Evolutionary conservation across 2,113 vertebrate species (phyloP), one percentile per base, ranked within the genome.

Genomic region (Tamias sibiricus): DNA sequence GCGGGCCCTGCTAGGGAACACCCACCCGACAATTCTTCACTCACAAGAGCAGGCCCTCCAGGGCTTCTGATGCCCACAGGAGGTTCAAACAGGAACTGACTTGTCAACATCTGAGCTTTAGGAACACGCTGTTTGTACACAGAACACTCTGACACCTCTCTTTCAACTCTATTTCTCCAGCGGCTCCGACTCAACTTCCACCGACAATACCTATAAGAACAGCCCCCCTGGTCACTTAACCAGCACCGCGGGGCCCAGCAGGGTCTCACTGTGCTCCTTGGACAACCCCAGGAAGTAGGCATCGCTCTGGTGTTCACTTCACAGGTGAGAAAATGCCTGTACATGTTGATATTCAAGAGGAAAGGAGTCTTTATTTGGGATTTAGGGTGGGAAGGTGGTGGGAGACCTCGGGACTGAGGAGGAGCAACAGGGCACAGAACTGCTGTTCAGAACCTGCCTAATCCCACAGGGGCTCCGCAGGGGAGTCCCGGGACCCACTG

Each of bases 161-260:
- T 24, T 57, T 62, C 59, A 62, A 26, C 66, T 52, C 64, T 69
- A 2, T 37, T 54, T 59, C 42, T 49, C 75, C 32, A 49, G 57
- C 0, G 0, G 64, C 52, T 94, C n/a, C 57, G 35, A 47, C 74
- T 83, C 76, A 19, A 47, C 30, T 49, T 49, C 52, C n/a, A 12
- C 20, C 17, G 30, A 59, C 19, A 57, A 26, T 1, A 5, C 4
- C 16, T 42, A 47, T 2, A 44, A 62, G 37, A 32, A n/a, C 2
- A 9, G 83, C 2, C 32, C 66, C 0, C 2, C 14, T 0, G 20
- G 49, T n/a, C 32, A 35, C 22, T 54, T 28, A 30, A 24, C 24
- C 28, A 6, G 26, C 30, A 37, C 19, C 11, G 26, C 9, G 22
- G 59, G 24, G 59, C 59, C 24, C 24, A 28, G 59, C 59, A 62